These are phyloP conservation scores for Alligator sinensis DNA, from an alignment of 2,113 vertebrate genomes.

Conservation along the genomic window DNA sequence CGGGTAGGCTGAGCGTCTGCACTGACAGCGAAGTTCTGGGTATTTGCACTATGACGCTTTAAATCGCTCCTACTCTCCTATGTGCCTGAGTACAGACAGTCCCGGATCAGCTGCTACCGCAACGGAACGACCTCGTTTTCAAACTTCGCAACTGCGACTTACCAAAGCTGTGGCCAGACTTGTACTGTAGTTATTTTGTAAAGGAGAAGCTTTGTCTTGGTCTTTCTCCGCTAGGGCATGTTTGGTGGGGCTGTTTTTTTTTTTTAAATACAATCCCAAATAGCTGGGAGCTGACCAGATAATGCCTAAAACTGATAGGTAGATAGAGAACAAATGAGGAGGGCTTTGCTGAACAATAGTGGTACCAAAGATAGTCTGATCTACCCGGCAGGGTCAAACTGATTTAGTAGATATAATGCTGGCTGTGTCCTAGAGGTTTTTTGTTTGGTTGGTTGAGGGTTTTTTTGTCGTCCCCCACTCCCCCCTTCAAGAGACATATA, in stretches of 20 bases:
- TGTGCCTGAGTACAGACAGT: constrained; percentile 60
- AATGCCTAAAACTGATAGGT: background rate
- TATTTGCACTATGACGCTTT: constrained; percentile 49
- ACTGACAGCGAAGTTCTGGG: background rate
- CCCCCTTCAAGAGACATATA: too few species aligned
- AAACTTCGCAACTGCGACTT: background rate
- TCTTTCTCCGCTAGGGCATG: background rate
- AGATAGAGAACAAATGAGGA: background rate
- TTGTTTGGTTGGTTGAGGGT: too few species aligned
- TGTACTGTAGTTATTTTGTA: background rate
- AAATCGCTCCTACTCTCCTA: constrained; percentile 57
- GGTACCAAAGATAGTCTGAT: background rate
- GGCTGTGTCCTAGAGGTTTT: background rate
- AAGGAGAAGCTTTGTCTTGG: background rate
- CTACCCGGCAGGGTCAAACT: background rate
- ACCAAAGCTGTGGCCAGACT: background rate
- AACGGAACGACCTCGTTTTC: background rate
- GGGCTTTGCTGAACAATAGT: background rate
- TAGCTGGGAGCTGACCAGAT: background rate
- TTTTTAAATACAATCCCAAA: background rate
- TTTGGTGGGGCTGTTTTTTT: background rate
- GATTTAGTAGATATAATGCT: background rate
- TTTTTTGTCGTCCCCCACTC: too few species aligned
- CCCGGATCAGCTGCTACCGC: background rate
- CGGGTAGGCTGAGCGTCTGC: constrained; percentile 41